Conservation (phyloP, 2,797 vertebrate species). For the Coreius guichenoti region DNA sequence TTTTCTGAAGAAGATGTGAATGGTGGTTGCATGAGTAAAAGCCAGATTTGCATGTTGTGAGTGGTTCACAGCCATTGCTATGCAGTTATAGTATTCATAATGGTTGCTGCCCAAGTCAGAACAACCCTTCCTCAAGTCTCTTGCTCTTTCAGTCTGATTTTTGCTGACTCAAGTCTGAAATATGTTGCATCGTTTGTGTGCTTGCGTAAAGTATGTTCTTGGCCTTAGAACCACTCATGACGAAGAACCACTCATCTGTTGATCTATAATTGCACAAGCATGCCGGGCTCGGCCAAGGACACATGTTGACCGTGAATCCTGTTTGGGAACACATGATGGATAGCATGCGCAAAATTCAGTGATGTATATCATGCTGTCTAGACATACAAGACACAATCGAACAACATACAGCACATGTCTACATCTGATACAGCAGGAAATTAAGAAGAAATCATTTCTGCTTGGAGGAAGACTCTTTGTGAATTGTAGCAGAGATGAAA, state of each 20-base stretch:
- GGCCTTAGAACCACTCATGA: not conserved
- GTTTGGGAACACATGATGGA: conserved; percentile 17
- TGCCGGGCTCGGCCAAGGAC: not conserved
- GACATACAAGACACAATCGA: not conserved
- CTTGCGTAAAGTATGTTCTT: not conserved
- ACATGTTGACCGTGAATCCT: not conserved
- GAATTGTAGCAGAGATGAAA: conserved; percentile 11
- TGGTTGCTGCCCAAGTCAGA: not conserved
- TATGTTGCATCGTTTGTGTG: not conserved
- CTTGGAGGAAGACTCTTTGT: conserved; percentile 5
- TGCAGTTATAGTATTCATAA: not conserved
- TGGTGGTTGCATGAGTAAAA: not conserved
- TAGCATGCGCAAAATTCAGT: not conserved
- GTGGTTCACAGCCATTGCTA: not conserved
- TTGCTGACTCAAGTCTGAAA: not conserved
- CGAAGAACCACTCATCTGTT: not conserved
- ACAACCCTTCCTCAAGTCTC: not conserved
- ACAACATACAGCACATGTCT: not conserved
- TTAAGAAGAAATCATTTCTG: not conserved
- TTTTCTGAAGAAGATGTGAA: not conserved
- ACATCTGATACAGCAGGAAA: not conserved
- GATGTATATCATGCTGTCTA: conserved; percentile 12
- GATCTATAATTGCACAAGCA: not conserved
- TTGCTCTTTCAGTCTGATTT: not conserved
- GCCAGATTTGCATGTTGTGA: not conserved